phyloP scores from a whole-genome alignment of 2,113 vertebrate species.

The Elephas maximus region DNA sequence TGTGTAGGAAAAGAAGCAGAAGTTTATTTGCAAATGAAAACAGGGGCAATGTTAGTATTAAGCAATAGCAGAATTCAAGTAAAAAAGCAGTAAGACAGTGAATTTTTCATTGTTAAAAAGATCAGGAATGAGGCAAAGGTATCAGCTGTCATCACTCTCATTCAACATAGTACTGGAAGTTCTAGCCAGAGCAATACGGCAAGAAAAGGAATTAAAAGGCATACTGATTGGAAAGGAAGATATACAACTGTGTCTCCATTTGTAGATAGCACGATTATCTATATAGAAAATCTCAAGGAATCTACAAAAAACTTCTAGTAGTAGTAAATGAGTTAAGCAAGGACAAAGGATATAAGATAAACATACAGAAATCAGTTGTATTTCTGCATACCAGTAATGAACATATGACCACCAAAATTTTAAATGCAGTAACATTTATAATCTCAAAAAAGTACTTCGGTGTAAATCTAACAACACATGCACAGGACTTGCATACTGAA shows the following conservation, averaged over 20 bases:
- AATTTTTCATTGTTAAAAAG: not conserved
- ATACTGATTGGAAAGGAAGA: not conserved
- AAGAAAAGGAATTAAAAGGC: not conserved
- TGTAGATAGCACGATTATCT: not conserved
- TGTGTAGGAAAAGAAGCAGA: not conserved
- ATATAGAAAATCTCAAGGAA: conserved; percentile 3
- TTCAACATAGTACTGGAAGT: not conserved
- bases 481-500: not conserved
- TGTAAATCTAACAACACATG: conserved; percentile 5
- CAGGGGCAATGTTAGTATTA: not conserved
- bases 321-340: not conserved
- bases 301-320: not conserved
- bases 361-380: not conserved
- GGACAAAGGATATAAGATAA: not conserved
- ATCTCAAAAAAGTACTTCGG: not conserved
- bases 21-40: conserved; percentile 17
- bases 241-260: not conserved
- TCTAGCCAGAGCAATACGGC: not conserved
- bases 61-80: not conserved
- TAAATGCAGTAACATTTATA: not conserved
- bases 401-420: not conserved
- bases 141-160: not conserved
- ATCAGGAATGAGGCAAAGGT: conserved; percentile 10
- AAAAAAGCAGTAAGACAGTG: conserved; percentile 16
- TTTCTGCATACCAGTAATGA: not conserved